Evolutionary conservation across 2,888 invertebrate genomes (phyloP).

Genomic region (Phaedon cochleariae): DNA sequence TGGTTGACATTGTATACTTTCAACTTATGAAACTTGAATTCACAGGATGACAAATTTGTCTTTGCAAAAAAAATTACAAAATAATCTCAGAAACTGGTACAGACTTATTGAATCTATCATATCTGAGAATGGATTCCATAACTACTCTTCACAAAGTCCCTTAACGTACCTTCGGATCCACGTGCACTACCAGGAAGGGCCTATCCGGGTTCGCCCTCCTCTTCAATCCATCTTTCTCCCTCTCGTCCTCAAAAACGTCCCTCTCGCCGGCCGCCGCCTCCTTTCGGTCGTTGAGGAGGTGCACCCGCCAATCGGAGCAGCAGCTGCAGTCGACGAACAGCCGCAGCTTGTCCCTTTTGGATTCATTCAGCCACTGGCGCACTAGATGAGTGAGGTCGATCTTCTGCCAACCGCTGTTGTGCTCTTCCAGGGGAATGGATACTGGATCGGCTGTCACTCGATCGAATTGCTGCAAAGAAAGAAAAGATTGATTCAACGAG

Average conservation of each 20-base stretch:
- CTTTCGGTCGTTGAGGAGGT: conserved; percentile 62
- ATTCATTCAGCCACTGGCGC: conserved; percentile 72
- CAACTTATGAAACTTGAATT: too few species aligned
- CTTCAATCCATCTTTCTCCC: too few species aligned
- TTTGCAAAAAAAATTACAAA: too few species aligned
- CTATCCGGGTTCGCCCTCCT: conserved; percentile 69
- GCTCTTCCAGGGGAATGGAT: conserved; percentile 62
- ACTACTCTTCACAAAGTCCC: too few species aligned
- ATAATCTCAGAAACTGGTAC: too few species aligned
- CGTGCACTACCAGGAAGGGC: conserved; percentile 85
- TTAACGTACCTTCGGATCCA: conserved; percentile 76
- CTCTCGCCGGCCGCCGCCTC: neutral
- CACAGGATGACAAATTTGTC: too few species aligned
- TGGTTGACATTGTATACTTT: too few species aligned
- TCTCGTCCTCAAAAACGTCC: neutral
- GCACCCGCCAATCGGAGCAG: conserved; percentile 81
- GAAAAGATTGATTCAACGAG: too few species aligned
- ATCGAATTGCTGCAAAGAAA: conserved; percentile 68
- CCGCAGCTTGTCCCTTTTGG: conserved; percentile 69
- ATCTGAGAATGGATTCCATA: too few species aligned
- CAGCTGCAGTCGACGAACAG: conserved; percentile 87
- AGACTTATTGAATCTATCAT: too few species aligned
- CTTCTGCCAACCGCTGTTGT: conserved; percentile 84
- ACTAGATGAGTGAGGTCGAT: conserved; percentile 84
- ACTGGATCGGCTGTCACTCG: conserved; percentile 67